Conservation (phyloP, 2,113 vertebrate genomes). For the Pelusios castaneus region DNA sequence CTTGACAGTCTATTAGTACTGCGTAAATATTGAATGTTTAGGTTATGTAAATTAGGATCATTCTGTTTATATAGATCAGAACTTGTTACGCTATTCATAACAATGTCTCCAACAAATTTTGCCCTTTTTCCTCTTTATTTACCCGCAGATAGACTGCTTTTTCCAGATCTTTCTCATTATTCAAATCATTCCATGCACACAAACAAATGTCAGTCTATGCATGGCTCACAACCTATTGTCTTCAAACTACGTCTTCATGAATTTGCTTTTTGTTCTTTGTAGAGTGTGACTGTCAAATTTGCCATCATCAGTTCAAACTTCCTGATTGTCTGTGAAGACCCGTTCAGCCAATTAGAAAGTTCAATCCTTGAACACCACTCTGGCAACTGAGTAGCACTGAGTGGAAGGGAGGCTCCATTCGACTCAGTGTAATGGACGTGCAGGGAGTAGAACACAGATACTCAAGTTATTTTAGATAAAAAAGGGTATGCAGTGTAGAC, state of each 20-base stretch:
- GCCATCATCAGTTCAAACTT: too few relatives aligned
- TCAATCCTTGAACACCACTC: too few relatives aligned
- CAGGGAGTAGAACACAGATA: too few relatives aligned
- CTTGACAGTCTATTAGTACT: conserved; percentile 28
- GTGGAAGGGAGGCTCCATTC: too few relatives aligned
- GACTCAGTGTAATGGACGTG: too few relatives aligned
- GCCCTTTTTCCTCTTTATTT: conserved; percentile 52
- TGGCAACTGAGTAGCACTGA: too few relatives aligned
- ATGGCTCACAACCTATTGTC: conserved; percentile 28
- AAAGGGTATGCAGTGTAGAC: too few relatives aligned
- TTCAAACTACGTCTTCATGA: conserved; percentile 30
- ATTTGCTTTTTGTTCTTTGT: conserved; percentile 37
- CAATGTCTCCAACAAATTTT: conserved; percentile 55
- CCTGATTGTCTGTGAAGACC: too few relatives aligned
- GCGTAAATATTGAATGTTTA: conserved; percentile 62
- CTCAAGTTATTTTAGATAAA: too few relatives aligned
- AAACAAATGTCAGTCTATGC: conserved; percentile 15
- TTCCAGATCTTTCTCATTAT: conserved; percentile 57
- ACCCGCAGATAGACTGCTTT: conserved; percentile 55
- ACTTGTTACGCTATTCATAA: conserved; percentile 49
- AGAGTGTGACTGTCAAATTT: background rate
- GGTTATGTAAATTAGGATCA: conserved; percentile 53
- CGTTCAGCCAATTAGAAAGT: too few relatives aligned
- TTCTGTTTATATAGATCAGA: conserved; percentile 51
- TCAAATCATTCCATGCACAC: conserved; percentile 29